phyloP scores from a whole-genome alignment of 2,797 vertebrate genomes.

The Neomorphus geoffroyi region DNA sequence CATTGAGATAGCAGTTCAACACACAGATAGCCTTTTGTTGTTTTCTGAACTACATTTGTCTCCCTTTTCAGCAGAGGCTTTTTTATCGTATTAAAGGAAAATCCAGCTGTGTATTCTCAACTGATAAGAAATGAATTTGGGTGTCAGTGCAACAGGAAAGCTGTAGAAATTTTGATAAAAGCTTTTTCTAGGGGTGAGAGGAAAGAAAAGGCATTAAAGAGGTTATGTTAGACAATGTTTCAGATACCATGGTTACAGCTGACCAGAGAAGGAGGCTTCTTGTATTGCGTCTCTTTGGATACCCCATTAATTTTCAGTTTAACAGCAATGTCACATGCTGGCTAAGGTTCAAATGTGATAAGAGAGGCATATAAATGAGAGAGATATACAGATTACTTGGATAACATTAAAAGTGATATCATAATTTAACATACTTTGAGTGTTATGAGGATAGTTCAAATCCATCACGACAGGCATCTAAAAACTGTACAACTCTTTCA shows the following conservation, averaged over 20 bases:
- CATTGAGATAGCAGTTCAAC: constrained; percentile 41
- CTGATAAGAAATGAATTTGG: constrained; percentile 39
- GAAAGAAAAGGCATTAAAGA: not conserved
- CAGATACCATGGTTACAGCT: constrained; percentile 9
- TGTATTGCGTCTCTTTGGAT: not conserved
- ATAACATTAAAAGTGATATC: not conserved
- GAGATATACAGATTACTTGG: not conserved
- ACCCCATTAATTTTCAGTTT: not conserved
- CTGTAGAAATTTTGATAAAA: constrained; percentile 31
- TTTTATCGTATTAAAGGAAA: not conserved
- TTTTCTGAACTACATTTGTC: constrained; percentile 51
- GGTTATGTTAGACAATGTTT: not conserved
- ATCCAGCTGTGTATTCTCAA: constrained; percentile 25
- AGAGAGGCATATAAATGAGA: not conserved
- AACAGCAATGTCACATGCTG: not conserved
- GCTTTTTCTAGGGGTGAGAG: not conserved
- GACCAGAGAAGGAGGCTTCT: not conserved
- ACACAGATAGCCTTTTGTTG: constrained; percentile 49
- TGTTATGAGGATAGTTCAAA: not conserved
- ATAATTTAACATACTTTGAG: constrained; percentile 3
- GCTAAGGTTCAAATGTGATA: not conserved
- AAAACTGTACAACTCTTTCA: not conserved
- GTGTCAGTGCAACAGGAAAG: constrained; percentile 15
- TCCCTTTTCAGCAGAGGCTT: not conserved
- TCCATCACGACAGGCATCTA: not conserved